phyloP scores from a whole-genome alignment of 2,797 vertebrate genomes.

The Fringilla coelebs region DNA sequence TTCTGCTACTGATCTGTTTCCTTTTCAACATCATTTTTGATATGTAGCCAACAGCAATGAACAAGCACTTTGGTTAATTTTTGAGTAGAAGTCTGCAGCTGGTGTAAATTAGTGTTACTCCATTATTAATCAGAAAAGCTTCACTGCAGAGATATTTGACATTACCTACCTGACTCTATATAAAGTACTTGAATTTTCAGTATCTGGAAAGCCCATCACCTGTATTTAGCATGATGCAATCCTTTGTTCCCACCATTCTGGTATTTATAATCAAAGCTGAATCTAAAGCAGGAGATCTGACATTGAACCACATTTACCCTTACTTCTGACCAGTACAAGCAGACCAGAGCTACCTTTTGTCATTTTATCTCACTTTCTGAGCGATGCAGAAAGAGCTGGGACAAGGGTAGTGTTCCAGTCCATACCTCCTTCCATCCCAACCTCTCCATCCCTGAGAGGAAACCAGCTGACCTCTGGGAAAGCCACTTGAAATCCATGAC shows the following conservation, averaged over 20 bases:
- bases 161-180: background rate
- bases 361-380: background rate
- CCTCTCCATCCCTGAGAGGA: background rate
- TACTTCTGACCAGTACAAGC: background rate
- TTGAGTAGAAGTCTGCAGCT: constrained; percentile 14
- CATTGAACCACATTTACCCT: background rate
- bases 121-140: constrained; percentile 11
- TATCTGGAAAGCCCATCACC: background rate
- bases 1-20: background rate
- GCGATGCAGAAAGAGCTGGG: background rate
- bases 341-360: background rate
- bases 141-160: background rate
- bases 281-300: background rate
- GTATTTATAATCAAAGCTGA: background rate
- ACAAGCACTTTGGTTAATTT: constrained; percentile 14
- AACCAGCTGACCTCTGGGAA: background rate
- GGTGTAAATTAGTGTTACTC: constrained; percentile 8
- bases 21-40: constrained; percentile 7
- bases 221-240: background rate
- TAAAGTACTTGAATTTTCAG: background rate
- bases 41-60: constrained; percentile 21
- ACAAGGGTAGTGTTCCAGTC: background rate
- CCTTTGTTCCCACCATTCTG: background rate
- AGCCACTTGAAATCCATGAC: background rate
- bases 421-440: background rate